A percentile compares a stretch with the other conserved stretches of the same genome.
Evolutionary conservation across 2,113 vertebrate genomes (phyloP).

Genomic region (Crotalus viridis): DNA sequence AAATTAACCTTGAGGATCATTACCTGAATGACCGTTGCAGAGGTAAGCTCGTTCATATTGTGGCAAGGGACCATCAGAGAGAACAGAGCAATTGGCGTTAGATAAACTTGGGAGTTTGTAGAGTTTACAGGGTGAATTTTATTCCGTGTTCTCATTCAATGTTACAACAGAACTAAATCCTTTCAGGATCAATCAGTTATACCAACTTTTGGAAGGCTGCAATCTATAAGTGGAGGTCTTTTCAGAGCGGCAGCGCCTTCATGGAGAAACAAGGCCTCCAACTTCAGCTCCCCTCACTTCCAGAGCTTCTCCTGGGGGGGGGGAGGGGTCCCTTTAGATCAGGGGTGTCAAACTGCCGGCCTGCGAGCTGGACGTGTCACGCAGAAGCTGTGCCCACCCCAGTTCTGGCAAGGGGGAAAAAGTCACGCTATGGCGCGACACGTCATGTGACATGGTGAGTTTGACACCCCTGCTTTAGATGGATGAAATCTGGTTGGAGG

Average conservation of each 20-base stretch:
- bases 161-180: neutral
- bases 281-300: neutral
- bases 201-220: neutral
- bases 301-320: neutral
- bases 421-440: too few species aligned
- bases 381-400: too few species aligned
- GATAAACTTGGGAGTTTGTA: neutral
- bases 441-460: too few species aligned
- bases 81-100: neutral
- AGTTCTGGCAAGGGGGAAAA: too few species aligned
- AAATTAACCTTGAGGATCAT: constrained; percentile 75
- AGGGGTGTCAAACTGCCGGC: too few species aligned
- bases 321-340: neutral
- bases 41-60: constrained; percentile 66
- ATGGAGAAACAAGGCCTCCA: neutral
- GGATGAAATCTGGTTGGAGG: neutral
- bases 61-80: neutral
- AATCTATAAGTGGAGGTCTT: neutral
- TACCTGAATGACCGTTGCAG: constrained; percentile 80
- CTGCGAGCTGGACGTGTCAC: too few species aligned
- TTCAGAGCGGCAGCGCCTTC: neutral
- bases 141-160: neutral
- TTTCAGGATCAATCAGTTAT: neutral
- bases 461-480: too few species aligned
- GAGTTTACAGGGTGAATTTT: neutral